Evolutionary conservation across 2,113 vertebrate species (phyloP), one percentile per base, ranked within the genome.

Genomic region (Sinocyclocheilus rhinocerous): DNA sequence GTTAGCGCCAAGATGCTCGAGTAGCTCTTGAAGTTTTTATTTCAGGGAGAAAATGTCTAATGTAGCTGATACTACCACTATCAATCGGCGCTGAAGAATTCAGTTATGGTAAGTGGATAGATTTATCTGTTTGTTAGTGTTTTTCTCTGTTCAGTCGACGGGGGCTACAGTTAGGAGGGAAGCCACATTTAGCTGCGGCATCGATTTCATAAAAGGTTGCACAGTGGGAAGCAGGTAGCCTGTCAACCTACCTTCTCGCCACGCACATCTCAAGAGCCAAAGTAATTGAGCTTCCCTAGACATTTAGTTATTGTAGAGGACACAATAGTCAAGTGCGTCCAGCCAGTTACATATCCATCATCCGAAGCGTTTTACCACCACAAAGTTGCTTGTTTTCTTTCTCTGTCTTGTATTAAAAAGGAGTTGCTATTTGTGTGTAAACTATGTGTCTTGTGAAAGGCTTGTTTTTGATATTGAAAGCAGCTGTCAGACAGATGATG

Each of bases 131-230:
- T 94, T 92, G 87, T 90, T 89, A 86, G 76, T 93, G 91, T 93
- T 94, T 93, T 92, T 89, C 84, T 90, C 83, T 82, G 73, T 63
- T 84, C 42, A 73, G 84, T 92, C 91, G 92, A 91, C 90, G 88
- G 87, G 79, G 87, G 84, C 55, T 22, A 86, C 90, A 90, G 91
- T 89, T 90, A 86, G 83, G 88, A 89, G 90, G 86, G 90, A 89
- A 88, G 89, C 89, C 93, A 90, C 90, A 89, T 95, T 94, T 93
- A 92, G 93, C 92, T 89, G 89, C 87, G 83, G 87, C 91, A 95
- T 95, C 93, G 93, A 95, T 95, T 95, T 94, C 93, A 91, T 94
- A 91, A 95, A 94, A 93, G 92, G 92, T 92, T 93, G 91, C 91
- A 0, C 92, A 90, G 91, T 86, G 87, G 92, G 94, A 84, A 91